A percentile compares a stretch with the other conserved stretches of the same genome.
These are phyloP conservation scores for Cepphus grylle DNA, from an alignment of 2,113 vertebrate species.

Conservation along the genomic window DNA sequence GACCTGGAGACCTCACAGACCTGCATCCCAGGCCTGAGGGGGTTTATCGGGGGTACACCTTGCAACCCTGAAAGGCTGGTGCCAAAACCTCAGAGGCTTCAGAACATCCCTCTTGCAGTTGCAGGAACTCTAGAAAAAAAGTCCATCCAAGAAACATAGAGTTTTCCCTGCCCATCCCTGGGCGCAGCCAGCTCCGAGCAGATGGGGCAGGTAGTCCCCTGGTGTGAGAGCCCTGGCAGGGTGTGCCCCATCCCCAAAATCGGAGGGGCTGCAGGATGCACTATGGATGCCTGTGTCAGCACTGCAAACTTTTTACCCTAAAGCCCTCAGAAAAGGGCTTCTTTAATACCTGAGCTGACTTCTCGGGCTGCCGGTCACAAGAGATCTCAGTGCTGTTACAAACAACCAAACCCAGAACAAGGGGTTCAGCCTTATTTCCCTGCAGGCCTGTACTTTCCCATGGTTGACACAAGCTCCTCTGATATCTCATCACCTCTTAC, in stretches of 20 bases:
- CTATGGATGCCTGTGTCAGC: neutral
- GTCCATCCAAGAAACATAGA: fast-evolving
- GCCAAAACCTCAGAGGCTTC: neutral
- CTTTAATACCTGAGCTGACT: neutral
- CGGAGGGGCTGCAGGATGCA: neutral
- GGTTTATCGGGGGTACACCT: neutral
- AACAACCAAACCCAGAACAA: neutral
- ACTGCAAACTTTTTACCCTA: neutral
- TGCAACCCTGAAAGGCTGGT: neutral
- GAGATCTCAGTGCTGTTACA: neutral
- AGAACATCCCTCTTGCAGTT: fast-evolving
- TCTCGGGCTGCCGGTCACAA: neutral
- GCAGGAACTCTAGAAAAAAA: neutral
- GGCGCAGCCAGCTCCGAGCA: neutral
- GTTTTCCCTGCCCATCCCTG: neutral
- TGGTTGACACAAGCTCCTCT: neutral
- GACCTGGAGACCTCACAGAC: neutral
- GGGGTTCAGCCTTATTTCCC: neutral
- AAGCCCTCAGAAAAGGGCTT: neutral
- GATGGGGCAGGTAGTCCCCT: neutral
- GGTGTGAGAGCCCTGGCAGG: fast-evolving
- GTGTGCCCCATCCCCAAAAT: fast-evolving
- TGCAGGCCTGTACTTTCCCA: neutral
- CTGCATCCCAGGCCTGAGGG: fast-evolving
- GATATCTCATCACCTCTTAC: neutral